These are phyloP conservation scores for Noturus placidus DNA, from an alignment of 2,113 vertebrate genomes.

Conservation along the genomic window DNA sequence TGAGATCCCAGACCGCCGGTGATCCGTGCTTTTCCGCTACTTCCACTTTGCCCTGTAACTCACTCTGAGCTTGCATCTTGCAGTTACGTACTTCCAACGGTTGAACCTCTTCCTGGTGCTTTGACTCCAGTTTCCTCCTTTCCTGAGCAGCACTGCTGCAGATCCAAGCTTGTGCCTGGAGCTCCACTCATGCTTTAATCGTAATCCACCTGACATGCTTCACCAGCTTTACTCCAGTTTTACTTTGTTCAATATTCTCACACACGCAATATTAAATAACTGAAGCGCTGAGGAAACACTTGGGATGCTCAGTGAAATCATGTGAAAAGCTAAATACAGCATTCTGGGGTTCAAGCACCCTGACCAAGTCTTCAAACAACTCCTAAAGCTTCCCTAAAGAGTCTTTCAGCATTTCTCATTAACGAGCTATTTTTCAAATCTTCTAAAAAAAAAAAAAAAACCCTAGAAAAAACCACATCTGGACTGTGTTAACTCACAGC, in stretches of 20 bases:
- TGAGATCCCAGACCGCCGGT: too few species aligned
- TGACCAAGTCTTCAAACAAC: slow-evolving; percentile 39
- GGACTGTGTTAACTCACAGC: slow-evolving; percentile 64
- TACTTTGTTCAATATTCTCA: background rate
- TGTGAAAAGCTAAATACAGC: slow-evolving; percentile 73
- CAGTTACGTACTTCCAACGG: too few species aligned
- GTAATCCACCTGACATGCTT: background rate
- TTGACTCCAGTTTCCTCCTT: too few species aligned
- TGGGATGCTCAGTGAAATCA: slow-evolving; percentile 30
- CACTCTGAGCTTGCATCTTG: too few species aligned
- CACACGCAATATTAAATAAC: background rate
- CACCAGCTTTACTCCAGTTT: background rate
- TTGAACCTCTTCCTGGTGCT: too few species aligned
- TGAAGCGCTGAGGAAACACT: background rate
- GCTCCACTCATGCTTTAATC: background rate
- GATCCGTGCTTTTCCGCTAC: too few species aligned
- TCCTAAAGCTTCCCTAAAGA: slow-evolving; percentile 33
- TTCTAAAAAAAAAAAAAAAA: slow-evolving; percentile 23
- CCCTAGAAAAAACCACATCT: slow-evolving; percentile 62
- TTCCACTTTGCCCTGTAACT: too few species aligned
- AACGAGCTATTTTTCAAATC: slow-evolving; percentile 76
- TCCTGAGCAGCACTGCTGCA: too few species aligned
- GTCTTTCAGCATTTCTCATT: slow-evolving; percentile 54
- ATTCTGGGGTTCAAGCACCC: slow-evolving; percentile 71
- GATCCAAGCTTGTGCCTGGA: too few species aligned